A percentile compares a stretch with the other conserved stretches of the same genome.
Conservation (phyloP, 2,797 vertebrate genomes). For the Notamacropus eugenii region DNA sequence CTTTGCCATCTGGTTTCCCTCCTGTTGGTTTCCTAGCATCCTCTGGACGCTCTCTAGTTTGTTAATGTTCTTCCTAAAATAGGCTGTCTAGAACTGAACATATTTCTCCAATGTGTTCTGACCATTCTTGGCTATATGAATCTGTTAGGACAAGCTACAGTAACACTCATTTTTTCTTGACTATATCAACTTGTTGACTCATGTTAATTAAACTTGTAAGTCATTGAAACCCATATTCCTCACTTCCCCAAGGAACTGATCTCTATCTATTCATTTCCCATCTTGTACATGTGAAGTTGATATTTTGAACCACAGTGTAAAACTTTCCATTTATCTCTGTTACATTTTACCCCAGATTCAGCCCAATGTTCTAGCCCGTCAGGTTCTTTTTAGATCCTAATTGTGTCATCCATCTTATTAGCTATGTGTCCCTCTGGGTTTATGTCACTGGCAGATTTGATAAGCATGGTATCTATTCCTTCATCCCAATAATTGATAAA, state of each 20-base stretch:
- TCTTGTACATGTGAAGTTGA: neutral
- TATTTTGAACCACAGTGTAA: neutral
- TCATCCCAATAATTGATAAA: neutral
- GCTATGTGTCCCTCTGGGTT: neutral
- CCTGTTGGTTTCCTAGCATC: neutral
- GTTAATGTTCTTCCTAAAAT: neutral
- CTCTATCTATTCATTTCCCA: neutral
- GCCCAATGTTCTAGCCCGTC: neutral
- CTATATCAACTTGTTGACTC: neutral
- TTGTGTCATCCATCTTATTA: neutral
- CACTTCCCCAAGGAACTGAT: neutral
- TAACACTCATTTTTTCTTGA: neutral
- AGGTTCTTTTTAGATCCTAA: neutral
- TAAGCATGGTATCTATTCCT: neutral
- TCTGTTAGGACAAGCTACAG: neutral
- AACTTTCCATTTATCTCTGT: neutral
- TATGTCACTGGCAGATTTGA: neutral
- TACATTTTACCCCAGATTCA: neutral
- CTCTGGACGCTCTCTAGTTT: too few species aligned
- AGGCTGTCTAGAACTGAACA: neutral
- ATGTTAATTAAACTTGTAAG: neutral
- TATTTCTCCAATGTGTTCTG: neutral
- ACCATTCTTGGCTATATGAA: neutral
- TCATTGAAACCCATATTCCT: neutral
- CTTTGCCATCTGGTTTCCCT: neutral